Percentiles rank a stretch among this genome's conserved stretches.
These are phyloP conservation scores for Collichthys lucidus DNA, from an alignment of 2,113 vertebrate genomes.

Conservation along the genomic window DNA sequence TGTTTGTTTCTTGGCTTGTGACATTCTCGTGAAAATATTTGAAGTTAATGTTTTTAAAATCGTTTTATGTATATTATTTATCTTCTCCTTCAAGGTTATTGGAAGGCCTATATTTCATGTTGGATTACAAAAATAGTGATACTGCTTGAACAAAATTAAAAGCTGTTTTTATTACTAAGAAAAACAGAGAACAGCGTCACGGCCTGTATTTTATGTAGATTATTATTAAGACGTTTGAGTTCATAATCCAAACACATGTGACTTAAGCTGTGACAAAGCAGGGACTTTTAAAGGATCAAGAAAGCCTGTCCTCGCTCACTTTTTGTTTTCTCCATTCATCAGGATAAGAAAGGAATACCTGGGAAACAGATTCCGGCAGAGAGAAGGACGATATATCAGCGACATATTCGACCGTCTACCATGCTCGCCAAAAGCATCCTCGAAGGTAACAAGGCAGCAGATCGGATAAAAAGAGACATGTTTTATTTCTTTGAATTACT, in stretches of 20 bases:
- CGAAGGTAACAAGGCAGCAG: conserved; percentile 86
- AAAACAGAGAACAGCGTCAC: neutral
- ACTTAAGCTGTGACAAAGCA: conserved; percentile 20
- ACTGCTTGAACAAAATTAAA: neutral
- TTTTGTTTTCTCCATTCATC: conserved; percentile 28
- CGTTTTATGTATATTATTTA: neutral
- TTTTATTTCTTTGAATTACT: neutral
- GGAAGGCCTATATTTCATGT: neutral
- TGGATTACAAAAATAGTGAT: neutral
- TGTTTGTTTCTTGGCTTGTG: neutral
- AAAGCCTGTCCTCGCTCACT: neutral
- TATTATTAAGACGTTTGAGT: neutral
- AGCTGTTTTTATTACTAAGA: neutral
- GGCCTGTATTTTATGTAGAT: neutral
- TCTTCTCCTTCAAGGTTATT: neutral
- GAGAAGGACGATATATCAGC: conserved; percentile 92
- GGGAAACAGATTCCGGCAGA: conserved; percentile 91
- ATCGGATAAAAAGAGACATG: neutral
- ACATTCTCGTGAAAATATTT: neutral
- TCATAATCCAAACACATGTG: conserved; percentile 2
- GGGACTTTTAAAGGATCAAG: conserved; percentile 10
- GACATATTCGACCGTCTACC: conserved; percentile 93
- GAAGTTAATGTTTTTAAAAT: neutral
- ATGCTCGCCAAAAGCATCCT: conserved; percentile 98
- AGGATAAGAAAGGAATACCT: conserved; percentile 96